These are phyloP conservation scores for Disparrhopalites patrizii DNA, from an alignment of 2,888 invertebrate genomes.

Conservation along the genomic window DNA sequence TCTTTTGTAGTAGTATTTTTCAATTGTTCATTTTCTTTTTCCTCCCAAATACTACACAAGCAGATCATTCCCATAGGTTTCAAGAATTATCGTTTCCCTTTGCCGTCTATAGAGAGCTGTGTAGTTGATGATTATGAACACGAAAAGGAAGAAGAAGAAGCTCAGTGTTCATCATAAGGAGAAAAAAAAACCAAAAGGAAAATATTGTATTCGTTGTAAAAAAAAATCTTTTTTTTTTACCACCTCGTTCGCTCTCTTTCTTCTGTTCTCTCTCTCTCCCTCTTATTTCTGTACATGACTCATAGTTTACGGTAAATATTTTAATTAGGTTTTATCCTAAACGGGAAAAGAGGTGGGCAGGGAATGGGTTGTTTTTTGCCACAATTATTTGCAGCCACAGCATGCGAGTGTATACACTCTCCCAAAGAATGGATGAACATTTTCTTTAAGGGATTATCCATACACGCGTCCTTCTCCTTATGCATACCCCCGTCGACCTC, in stretches of 20 bases:
- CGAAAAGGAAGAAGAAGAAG: not conserved
- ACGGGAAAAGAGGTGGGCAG: conserved; percentile 48
- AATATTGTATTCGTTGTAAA: not conserved
- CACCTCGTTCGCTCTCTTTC: conserved; percentile 17
- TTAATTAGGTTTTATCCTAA: conserved; percentile 49
- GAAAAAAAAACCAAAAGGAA: not conserved
- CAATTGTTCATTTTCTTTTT: not conserved
- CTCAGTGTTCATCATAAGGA: not conserved
- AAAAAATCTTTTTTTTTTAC: conserved; percentile 1
- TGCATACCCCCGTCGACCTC: conserved; percentile 17
- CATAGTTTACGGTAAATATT: conserved; percentile 49
- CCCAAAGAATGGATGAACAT: conserved; percentile 21
- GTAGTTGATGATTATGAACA: too few relatives aligned
- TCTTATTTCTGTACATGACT: conserved; percentile 46
- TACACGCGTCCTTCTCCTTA: conserved; percentile 8
- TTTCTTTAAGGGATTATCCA: conserved; percentile 18
- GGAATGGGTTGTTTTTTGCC: conserved; percentile 30
- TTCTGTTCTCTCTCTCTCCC: not conserved
- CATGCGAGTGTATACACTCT: not conserved
- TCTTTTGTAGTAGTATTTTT: not conserved
- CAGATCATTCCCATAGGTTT: too few relatives aligned
- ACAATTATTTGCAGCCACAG: conserved; percentile 23
- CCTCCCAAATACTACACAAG: conserved; percentile 6
- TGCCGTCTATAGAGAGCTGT: too few relatives aligned
- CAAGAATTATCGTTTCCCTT: too few relatives aligned